Conservation (phyloP, 2,113 vertebrate species). For the Ovis canadensis region DNA sequence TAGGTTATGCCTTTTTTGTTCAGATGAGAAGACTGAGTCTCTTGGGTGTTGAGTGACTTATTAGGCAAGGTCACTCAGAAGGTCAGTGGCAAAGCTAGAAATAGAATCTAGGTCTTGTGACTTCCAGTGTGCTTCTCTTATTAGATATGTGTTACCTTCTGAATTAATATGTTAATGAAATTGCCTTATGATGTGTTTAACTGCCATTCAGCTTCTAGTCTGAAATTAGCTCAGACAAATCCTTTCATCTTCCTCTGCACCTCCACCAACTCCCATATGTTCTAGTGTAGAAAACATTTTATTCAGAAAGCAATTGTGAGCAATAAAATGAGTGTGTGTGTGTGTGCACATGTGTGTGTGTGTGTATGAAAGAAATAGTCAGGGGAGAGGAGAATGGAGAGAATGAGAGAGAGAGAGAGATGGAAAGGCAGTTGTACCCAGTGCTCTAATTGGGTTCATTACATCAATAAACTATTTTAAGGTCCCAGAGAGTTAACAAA, state of each 20-base stretch:
- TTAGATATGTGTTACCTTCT: slow-evolving; percentile 37
- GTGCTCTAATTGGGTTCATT: neutral
- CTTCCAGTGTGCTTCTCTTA: slow-evolving; percentile 45
- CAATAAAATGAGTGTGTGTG: neutral
- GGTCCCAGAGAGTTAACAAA: slow-evolving; percentile 1
- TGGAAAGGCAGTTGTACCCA: neutral
- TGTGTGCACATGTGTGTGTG: neutral
- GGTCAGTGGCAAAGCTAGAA: slow-evolving; percentile 63
- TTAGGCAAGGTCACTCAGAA: slow-evolving; percentile 57
- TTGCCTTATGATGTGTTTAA: slow-evolving; percentile 33
- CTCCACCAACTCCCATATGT: slow-evolving; percentile 35
- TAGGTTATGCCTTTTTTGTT: neutral
- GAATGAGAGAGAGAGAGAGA: neutral
- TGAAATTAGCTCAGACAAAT: slow-evolving; percentile 48
- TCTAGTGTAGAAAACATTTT: slow-evolving; percentile 24
- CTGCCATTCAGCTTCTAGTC: slow-evolving; percentile 35
- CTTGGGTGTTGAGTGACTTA: slow-evolving; percentile 41
- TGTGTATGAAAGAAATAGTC: neutral
- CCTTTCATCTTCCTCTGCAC: slow-evolving; percentile 35
- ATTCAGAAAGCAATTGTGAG: slow-evolving; percentile 35
- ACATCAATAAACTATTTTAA: slow-evolving; percentile 39
- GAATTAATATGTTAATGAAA: slow-evolving; percentile 65
- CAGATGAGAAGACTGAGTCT: slow-evolving; percentile 45
- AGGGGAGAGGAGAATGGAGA: neutral
- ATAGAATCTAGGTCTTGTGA: slow-evolving; percentile 65